Evolutionary conservation across 2,797 vertebrate genomes (phyloP), one percentile per base, ranked within the genome.

Genomic region (Novumbra hubbsi): DNA sequence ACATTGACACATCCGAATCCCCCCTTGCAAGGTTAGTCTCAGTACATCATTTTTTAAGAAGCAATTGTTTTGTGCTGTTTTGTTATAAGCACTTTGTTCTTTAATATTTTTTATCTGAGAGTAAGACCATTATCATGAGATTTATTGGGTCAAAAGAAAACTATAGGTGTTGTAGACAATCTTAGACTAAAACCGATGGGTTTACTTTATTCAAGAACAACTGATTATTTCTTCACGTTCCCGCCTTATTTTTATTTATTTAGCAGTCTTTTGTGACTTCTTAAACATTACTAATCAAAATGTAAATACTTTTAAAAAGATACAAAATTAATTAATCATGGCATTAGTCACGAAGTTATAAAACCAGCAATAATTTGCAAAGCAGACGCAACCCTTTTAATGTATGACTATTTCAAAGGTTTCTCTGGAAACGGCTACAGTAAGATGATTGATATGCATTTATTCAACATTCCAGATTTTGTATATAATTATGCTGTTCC

Each of bases 401-500:
- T 93, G 88, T 94, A 91, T 89, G 93, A 90, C 88, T 92, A 82
- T 90, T 91, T 95, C 86, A 90, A 90, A 90, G 86, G 88, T 73
- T 90, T 92, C 90, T 90, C 87, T 91, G 85, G 92, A 93, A 94
- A 90, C 89, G 72, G 88, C 90, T 92, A 89, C 87, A 82, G 86
- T 89, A 82, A 94, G 89, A 90, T 90, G 89, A 94, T 92, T 87
- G 88, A 95, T 94, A 91, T 92, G 90, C 94, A 94, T 96, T 95
- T 95, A 95, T 90, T 93, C 94, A 94, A 94, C 95, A 98, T 97
- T 97, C 95, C 95, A 96, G 94, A 95, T 95, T 96, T 97, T 98
- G 93, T 98, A 95, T 89, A 96, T 97, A 96, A 91, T 88, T 93
- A 93, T 88, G 92, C 89, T 93, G 93, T 96, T 96, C 96, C 94